Conservation (phyloP, 2,113 vertebrate species). For the Ciconia boyciana region DNA sequence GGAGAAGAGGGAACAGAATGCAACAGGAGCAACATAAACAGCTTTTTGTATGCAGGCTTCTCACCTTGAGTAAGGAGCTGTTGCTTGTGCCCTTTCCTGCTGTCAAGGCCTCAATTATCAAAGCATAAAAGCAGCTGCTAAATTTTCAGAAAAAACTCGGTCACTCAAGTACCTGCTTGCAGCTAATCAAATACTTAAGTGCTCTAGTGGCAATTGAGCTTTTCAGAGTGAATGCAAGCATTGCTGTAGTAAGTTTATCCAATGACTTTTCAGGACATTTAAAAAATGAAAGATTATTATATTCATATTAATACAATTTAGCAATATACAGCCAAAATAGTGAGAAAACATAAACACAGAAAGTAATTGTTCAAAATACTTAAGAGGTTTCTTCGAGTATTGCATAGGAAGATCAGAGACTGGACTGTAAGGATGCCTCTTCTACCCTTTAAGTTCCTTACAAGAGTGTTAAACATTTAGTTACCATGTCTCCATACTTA, state of each 20-base stretch:
- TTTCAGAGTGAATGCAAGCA: not conserved
- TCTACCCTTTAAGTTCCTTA: not conserved
- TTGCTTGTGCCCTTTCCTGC: not conserved
- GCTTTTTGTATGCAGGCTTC: not conserved
- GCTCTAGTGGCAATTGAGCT: not conserved
- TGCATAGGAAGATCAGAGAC: not conserved
- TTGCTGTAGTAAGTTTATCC: not conserved
- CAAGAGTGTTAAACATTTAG: fast-evolving
- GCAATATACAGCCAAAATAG: not conserved
- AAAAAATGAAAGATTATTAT: not conserved
- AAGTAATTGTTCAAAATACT: not conserved
- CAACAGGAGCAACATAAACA: not conserved
- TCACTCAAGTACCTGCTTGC: not conserved
- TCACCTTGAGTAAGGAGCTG: not conserved
- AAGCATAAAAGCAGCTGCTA: not conserved
- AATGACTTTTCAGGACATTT: not conserved
- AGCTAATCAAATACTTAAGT: not conserved
- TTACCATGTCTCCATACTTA: not conserved
- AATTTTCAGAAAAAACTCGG: not conserved
- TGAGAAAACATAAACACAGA: not conserved
- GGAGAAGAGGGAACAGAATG: not conserved
- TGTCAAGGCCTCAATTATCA: not conserved
- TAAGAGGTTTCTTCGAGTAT: fast-evolving
- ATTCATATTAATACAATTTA: not conserved
- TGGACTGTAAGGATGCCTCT: not conserved